These are phyloP conservation scores for Penelope pileata DNA, from an alignment of 2,113 vertebrate genomes.

Conservation along the genomic window DNA sequence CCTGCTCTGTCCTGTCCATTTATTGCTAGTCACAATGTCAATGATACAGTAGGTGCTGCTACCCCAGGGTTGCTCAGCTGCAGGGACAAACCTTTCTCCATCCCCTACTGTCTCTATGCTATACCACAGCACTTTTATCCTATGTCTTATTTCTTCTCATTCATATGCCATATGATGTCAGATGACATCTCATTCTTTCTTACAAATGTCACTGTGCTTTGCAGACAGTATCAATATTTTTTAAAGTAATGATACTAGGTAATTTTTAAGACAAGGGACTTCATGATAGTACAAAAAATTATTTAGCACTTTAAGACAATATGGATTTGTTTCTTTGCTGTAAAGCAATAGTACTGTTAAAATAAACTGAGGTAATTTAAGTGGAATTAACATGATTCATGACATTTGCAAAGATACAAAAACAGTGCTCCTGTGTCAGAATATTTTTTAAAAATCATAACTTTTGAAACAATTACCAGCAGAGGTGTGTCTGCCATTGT, in stretches of 20 bases:
- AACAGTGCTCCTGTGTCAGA: not conserved
- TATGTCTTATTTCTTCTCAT: not conserved
- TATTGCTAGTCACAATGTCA: not conserved
- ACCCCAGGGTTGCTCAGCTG: not conserved
- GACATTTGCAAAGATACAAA: not conserved
- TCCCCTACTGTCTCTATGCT: not conserved
- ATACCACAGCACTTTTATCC: not conserved
- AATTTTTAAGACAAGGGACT: not conserved
- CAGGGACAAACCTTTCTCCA: not conserved
- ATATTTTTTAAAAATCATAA: not conserved
- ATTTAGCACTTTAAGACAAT: not conserved
- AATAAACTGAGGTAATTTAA: not conserved
- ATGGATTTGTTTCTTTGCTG: not conserved
- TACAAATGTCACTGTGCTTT: not conserved
- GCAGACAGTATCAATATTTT: not conserved
- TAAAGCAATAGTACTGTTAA: not conserved
- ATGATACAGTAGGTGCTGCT: not conserved
- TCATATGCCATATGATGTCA: too few relatives aligned
- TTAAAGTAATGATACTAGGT: not conserved
- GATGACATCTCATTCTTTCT: not conserved
- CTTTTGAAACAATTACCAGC: not conserved
- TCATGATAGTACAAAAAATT: not conserved
- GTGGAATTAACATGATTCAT: not conserved
- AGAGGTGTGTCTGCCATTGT: not conserved
- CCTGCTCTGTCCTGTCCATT: not conserved